Base-by-base conservation (phyloP, 1,140 invertebrate species). In the Lepidurus arcticus region DNA sequence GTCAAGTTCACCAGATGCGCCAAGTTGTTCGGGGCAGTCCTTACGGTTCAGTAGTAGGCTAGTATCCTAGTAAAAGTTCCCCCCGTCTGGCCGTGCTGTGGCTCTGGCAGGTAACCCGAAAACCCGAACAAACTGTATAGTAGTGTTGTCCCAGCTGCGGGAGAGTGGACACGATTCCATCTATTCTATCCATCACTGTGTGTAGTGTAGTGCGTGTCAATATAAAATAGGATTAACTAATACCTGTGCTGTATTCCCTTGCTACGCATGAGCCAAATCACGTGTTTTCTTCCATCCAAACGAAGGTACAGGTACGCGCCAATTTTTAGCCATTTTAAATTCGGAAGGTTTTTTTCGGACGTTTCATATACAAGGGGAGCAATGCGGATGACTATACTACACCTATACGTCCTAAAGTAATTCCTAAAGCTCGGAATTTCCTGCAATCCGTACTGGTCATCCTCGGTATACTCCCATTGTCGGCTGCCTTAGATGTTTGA, bases 81-180 rank as follows among this genome's bases (percentile, higher is more conserved):
- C 26, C 34, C 34, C 34, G 34, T 34, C 34, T 34, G 34, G 34
- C 34, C 4, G 34, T 34, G 34, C 34, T 34, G 34, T 4, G 34
- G 34, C 34, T 34, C 34, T 34, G 34, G 34, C 34, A 13, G 6
- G 16, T n/a, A 11, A 65, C 16, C 53, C 16, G 10, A 10, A 11
- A 47, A 47, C 45, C 45, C 45, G 45, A 47, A 47, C 45, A 1
- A 11, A 47, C 34, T 34, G 45, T 47, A 16, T 21, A 16, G 53
- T 65, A 65, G 53, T 65, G 53, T 65, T 65, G 53, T 65, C 53
- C 21, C 53, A 65, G 53, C 53, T 65, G 53, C 8, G n/a, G 21
- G 16, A 13, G 53, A 7, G 13, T 11, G 16, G 9, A 65, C 9
- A 65, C 53, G 53, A 34, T 34, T 34, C 26, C 2, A 34, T 34